Base-by-base conservation (phyloP, 2,888 invertebrate genomes). In the Cheilosia pagana region DNA sequence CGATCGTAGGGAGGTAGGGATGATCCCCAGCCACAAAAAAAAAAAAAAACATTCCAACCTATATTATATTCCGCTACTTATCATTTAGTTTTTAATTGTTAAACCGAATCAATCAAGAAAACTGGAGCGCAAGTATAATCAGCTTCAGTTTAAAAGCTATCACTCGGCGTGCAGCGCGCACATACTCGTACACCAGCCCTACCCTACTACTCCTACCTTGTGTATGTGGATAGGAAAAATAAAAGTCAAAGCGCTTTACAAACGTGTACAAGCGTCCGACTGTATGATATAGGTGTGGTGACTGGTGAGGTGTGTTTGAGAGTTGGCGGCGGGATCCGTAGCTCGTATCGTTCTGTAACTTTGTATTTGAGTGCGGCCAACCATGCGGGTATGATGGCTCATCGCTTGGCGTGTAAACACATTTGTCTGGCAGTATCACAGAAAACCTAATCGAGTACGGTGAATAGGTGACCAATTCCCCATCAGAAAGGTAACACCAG, bases 401-500 rank as follows among this genome's bases (percentile, higher is more conserved):
- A 83, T 83, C 79, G 74, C 48, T 16, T 50, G 50, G 39, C 68
- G 74, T 74, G 70, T 83, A 74, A 68, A 79, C 63, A 65, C 35
- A 43, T 57, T 52, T 48, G 57, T 53, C 48, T 31, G 74, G 14
- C 63, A 71, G 77, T 78, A 70, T 62, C 77, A 50, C 70, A 55
- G 48, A 78, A 78, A 70, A 41, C 45, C 60, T 77, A 77, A 70
- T 39, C 25, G 62, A 70, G 77, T 53, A 68, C 68, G 77, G 77
- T 45, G 31, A 67, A 50, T 41, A 53, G 35, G 41, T 52, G 43
- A 62, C 14, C 23, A 43, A 39, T 45, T 25, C 16, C 16, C 1
- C 25, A 23, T 55, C 28, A n/a, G n/a, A 31, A 52, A 60, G 76
- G 77, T 77, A 68, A 41, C 21, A 25, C 2, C 23, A 12, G 50